Evolutionary conservation across 2,888 invertebrate species (phyloP), one percentile per base, ranked within the genome.

Genomic region (Agonopterix alstromeriana): DNA sequence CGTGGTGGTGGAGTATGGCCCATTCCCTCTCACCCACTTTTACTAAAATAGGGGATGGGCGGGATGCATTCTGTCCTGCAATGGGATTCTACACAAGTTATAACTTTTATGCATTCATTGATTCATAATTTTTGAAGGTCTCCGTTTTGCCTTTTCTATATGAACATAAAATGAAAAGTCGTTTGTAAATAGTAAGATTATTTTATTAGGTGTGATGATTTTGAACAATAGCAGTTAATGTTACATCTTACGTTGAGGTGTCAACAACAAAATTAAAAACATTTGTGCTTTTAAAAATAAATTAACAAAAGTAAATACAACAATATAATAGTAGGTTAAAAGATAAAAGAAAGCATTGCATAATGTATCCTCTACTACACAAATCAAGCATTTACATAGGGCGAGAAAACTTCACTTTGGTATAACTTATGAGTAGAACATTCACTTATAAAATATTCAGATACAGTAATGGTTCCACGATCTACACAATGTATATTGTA

Each of bases 251-350:
- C 76, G 77, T 79, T 73, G 76, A 77, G 73, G 83, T 85, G 83
- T 79, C 82, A 84, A 86, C 83, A 83, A 83, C 73, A 80, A 80
- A 86, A 83, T 83, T 27, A 82, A 42, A 88, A 81, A 81, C 80
- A 77, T 82, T 82, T 86, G 88, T 88, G 88, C 85, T 75, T 73
- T 68, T 78, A 82, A 77, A 82, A 86, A 82, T 85, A 87, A 86
- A 84, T 85, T 84, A 87, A 86, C 86, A 85, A 83, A 82, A 80
- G 70, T 82, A 82, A 80, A 80, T 82, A 84, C 77, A 86, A 86
- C 85, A 83, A 73, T 71, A 73, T 9, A n/a, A 35, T 62, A 71
- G 73, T 69, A 68, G 67, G 76, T 78, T 77, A 72, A 70, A 78
- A 44, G 10, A 36, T 35, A 42, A 72, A 73, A 60, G 54, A 69